These are phyloP conservation scores for Cichladusa arquata DNA, from an alignment of 2,113 vertebrate species.

Conservation along the genomic window DNA sequence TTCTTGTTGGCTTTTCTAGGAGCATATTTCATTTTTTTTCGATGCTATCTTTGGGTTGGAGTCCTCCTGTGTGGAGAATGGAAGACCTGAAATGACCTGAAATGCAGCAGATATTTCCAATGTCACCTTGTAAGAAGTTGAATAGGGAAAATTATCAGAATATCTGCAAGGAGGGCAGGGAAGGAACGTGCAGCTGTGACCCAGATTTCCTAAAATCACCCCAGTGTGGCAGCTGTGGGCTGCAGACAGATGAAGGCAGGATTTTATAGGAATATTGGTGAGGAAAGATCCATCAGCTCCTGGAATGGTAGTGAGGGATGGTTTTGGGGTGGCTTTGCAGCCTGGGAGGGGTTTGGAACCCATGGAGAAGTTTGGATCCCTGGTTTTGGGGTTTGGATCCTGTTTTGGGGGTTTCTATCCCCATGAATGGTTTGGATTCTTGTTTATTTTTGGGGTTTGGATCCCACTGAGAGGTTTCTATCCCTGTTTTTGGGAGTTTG, in stretches of 20 bases:
- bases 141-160: background rate
- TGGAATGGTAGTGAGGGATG: background rate
- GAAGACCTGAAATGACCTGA: background rate
- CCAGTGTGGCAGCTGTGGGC: accelerated
- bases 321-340: background rate
- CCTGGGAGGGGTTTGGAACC: no score
- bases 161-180: background rate
- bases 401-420: no score
- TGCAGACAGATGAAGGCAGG: background rate
- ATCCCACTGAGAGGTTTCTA: no score
- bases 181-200: background rate
- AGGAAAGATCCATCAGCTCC: background rate
- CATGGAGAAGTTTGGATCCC: background rate
- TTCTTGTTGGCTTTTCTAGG: background rate
- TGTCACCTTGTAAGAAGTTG: background rate
- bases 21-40: background rate
- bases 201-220: background rate
- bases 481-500: no score
- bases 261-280: background rate
- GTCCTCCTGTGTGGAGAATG: background rate
- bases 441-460: background rate
- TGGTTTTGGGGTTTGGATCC: background rate
- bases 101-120: background rate
- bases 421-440: no score
- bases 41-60: constrained; percentile 36